phyloP scores from a whole-genome alignment of 2,113 vertebrate species.

The Penelope pileata region DNA sequence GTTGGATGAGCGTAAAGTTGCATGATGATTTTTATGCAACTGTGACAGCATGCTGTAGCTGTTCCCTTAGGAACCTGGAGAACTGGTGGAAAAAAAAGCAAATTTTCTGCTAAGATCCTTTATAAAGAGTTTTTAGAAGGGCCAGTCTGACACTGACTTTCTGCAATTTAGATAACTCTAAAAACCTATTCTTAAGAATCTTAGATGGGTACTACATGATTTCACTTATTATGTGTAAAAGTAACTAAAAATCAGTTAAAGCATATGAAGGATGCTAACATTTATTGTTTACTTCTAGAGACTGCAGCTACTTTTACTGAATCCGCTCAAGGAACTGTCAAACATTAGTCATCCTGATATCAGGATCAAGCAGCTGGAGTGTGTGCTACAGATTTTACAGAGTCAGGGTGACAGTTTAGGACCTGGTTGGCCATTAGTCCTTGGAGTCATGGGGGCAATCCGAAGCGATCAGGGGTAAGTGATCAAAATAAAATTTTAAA shows the following conservation, averaged over 20 bases:
- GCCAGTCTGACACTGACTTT: neutral
- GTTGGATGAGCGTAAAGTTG: neutral
- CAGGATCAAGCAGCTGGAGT: conserved; percentile 95
- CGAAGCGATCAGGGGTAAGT: conserved; percentile 97
- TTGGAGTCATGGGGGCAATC: conserved; percentile 98
- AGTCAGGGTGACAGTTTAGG: conserved; percentile 96
- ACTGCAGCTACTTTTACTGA: conserved; percentile 92
- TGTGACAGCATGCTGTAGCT: neutral
- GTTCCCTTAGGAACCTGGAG: neutral
- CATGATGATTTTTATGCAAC: neutral
- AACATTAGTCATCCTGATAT: conserved; percentile 94
- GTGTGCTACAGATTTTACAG: conserved; percentile 96
- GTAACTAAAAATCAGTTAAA: neutral
- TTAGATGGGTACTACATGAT: neutral
- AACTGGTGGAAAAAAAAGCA: neutral
- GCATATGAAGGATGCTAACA: neutral
- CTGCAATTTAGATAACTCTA: neutral
- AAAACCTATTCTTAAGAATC: neutral
- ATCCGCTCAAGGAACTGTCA: conserved; percentile 95
- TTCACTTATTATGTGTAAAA: neutral
- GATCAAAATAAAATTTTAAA: neutral
- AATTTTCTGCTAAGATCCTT: neutral
- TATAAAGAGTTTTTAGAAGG: neutral
- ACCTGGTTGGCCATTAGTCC: conserved; percentile 95
- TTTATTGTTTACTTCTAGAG: conserved; percentile 79